Base-by-base conservation (phyloP, 2,888 invertebrate species). In the Tanytarsus gracilentus region DNA sequence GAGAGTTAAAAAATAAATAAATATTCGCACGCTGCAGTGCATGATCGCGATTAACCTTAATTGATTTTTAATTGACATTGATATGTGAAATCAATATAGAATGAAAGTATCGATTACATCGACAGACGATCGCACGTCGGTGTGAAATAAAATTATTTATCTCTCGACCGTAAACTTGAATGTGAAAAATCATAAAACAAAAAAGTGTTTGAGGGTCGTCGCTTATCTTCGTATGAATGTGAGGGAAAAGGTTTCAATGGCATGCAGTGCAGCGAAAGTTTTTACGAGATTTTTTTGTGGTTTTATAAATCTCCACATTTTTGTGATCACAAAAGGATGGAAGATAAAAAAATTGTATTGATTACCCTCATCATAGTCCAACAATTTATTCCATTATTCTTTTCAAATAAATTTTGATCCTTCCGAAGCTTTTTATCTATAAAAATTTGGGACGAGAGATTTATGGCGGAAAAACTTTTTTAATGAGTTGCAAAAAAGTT, bases 51-150 rank as follows among this genome's bases (percentile, higher is more conserved):
- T 44, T 44, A 44, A 44, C 44, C 23, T 53, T 53, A 53, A 53
- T 53, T 53, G 53, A 39, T 11, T 53, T 36, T 36, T 36, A 53
- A 53, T 53, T 53, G 53, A 53, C 53, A 53, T 36, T 53, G 53
- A 53, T 53, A 53, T 36, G 44, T 44, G 14, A 18, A 53, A 53
- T 39, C 36, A 53, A 33, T 36, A 36, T 18, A 26, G 51, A 51
- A 16, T n/a, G 16, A 23, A n/a, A 26, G 8, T 9, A 16, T 27
- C 30, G 4, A 49, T 49, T 49, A 33, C 33, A 33, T 2, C 16
- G 36, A 14, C 14, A 36, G 16, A 14, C 16, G 2, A 36, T 11
- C 16, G 1, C 36, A 36, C 11, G n/a, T 11, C 11, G 16, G 14
- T 36, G 33, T 36, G 16, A 16, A 2, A 14, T 36, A n/a, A n/a